Conservation (phyloP, 1,140 invertebrate genomes). For the Mizuhopecten yessoensis region DNA sequence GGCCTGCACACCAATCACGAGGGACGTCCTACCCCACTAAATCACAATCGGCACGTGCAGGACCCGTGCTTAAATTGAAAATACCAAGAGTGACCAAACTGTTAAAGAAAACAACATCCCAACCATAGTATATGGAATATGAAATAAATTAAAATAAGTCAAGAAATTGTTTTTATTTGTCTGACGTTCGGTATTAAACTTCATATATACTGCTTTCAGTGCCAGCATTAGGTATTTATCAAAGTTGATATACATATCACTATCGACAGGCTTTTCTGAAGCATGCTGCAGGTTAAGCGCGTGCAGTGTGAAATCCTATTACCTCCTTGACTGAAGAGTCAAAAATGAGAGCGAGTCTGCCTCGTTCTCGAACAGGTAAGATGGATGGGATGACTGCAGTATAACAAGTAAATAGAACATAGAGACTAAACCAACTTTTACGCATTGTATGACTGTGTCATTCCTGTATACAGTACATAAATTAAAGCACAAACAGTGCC, state of each 20-base stretch:
- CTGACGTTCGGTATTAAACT: neutral
- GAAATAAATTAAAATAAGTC: neutral
- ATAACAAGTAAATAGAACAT: conserved; percentile 36
- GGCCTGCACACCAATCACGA: neutral
- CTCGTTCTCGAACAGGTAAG: conserved; percentile 12
- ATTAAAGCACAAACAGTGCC: neutral
- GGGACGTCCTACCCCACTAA: neutral
- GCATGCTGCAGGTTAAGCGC: neutral
- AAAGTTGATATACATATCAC: too few species aligned
- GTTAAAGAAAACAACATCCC: neutral
- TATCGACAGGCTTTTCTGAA: neutral
- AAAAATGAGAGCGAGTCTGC: conserved; percentile 8
- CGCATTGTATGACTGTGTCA: neutral
- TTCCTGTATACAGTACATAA: neutral
- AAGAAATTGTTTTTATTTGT: neutral
- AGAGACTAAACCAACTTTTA: neutral
- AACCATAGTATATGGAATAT: neutral
- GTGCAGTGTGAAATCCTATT: neutral
- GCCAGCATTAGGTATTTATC: too few species aligned
- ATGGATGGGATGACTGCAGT: neutral
- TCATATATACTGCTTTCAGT: neutral
- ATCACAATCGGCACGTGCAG: conserved; percentile 15
- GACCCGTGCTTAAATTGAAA: neutral
- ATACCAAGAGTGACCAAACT: neutral
- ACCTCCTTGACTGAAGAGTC: neutral